phyloP scores from a whole-genome alignment of 2,113 vertebrate genomes.

The Labeo catla region DNA sequence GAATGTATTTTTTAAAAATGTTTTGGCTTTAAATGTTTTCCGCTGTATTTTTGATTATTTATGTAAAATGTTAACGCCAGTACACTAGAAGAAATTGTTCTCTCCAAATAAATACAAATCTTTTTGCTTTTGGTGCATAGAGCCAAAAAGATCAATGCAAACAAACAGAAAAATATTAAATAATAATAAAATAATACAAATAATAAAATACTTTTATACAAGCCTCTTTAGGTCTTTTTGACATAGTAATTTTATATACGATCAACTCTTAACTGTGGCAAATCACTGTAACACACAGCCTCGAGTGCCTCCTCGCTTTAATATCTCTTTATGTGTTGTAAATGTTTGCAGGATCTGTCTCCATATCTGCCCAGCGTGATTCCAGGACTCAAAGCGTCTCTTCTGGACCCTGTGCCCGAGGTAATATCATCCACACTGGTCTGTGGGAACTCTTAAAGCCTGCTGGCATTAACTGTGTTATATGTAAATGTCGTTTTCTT shows the following conservation, averaged over 20 bases:
- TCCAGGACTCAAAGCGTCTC: conserved; percentile 92
- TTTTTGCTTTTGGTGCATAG: too few relatives aligned
- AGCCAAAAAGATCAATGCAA: not conserved
- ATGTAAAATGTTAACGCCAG: not conserved
- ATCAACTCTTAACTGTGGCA: not conserved
- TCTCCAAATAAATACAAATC: too few relatives aligned
- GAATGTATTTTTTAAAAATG: too few relatives aligned
- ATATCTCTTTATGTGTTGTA: not conserved
- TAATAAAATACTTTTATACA: not conserved
- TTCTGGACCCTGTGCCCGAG: conserved; percentile 96
- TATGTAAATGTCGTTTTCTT: not conserved
- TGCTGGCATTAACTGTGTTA: not conserved
- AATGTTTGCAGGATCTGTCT: conserved; percentile 85
- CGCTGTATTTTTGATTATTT: too few relatives aligned
- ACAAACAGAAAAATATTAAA: not conserved
- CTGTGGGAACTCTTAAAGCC: not conserved
- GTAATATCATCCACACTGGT: conserved; percentile 68
- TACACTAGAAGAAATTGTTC: too few relatives aligned
- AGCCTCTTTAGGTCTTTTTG: not conserved
- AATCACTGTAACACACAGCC: not conserved
- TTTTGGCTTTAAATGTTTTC: too few relatives aligned
- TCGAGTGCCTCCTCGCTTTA: not conserved
- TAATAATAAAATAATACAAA: too few relatives aligned
- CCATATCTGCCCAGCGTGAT: conserved; percentile 97
- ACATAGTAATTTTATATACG: not conserved